A percentile compares a stretch with the other conserved stretches of the same genome.
These are phyloP conservation scores for Coleophora flavipennella DNA, from an alignment of 2,888 invertebrate genomes.

Conservation along the genomic window DNA sequence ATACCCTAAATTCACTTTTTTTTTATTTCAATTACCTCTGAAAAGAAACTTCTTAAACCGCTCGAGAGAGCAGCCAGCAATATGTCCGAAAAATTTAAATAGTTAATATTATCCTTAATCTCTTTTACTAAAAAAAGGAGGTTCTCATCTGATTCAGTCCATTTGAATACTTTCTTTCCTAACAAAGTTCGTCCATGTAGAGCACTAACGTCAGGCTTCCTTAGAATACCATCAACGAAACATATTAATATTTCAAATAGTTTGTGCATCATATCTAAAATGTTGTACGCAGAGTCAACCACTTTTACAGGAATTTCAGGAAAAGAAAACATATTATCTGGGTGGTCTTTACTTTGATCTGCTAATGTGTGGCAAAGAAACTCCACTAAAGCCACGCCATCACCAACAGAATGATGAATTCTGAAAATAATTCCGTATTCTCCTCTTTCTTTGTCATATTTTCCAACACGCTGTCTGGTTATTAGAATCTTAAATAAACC, in stretches of 20 bases:
- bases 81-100: slow-evolving; percentile 56
- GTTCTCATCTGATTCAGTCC: slow-evolving; percentile 44
- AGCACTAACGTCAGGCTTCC: slow-evolving; percentile 43
- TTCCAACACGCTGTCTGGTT: slow-evolving; percentile 30
- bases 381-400: slow-evolving; percentile 63
- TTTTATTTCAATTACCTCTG: too few species aligned
- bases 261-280: slow-evolving; percentile 28
- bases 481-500: slow-evolving; percentile 68
- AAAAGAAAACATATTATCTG: slow-evolving; percentile 22
- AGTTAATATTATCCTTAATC: slow-evolving; percentile 32
- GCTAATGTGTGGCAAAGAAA: slow-evolving; percentile 57
- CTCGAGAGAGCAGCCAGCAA: slow-evolving; percentile 58
- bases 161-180: slow-evolving; percentile 53
- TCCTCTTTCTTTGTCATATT: slow-evolving; percentile 19
- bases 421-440: slow-evolving; percentile 61
- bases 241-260: slow-evolving; percentile 31
- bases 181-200: slow-evolving; percentile 54
- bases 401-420: slow-evolving; percentile 70
- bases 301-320: slow-evolving; percentile 17
- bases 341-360: slow-evolving; percentile 31
- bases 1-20: not conserved
- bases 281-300: slow-evolving; percentile 17
- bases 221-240: slow-evolving; percentile 31
- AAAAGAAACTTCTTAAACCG: slow-evolving; percentile 52
- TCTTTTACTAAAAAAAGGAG: slow-evolving; percentile 42